These are phyloP conservation scores for Eulemur rubriventer DNA, from an alignment of 2,797 vertebrate genomes.

Conservation along the genomic window DNA sequence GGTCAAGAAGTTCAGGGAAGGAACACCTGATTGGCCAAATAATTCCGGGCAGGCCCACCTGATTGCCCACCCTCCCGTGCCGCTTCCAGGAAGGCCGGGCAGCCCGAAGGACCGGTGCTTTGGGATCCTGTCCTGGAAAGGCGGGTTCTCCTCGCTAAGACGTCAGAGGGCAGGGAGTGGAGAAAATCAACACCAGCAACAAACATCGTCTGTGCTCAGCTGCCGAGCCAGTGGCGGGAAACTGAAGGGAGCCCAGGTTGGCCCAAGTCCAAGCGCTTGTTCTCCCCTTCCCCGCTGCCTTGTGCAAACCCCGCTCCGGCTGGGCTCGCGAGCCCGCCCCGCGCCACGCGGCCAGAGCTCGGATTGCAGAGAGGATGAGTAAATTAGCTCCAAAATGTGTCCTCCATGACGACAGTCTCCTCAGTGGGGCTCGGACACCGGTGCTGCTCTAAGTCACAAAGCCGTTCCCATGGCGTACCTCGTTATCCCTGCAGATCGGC, in stretches of 20 bases:
- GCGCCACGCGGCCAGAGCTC: neutral
- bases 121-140: fast-evolving
- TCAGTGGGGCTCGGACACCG: fast-evolving
- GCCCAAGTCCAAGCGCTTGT: fast-evolving
- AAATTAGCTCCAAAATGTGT: neutral
- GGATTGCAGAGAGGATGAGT: neutral
- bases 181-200: fast-evolving
- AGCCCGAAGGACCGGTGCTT: neutral
- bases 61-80: neutral
- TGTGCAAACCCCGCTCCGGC: neutral
- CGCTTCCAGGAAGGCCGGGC: neutral
- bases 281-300: too few species aligned
- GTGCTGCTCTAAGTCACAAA: neutral
- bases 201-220: fast-evolving
- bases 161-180: neutral
- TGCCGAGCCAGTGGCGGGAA: fast-evolving
- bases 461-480: neutral
- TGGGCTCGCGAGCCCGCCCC: fast-evolving
- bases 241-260: fast-evolving
- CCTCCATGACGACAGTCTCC: fast-evolving
- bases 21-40: neutral
- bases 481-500: neutral
- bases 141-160: neutral
- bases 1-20: neutral
- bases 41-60: neutral